phyloP scores from a whole-genome alignment of 1,140 invertebrate species.

The Aphelinus atriplicis region DNA sequence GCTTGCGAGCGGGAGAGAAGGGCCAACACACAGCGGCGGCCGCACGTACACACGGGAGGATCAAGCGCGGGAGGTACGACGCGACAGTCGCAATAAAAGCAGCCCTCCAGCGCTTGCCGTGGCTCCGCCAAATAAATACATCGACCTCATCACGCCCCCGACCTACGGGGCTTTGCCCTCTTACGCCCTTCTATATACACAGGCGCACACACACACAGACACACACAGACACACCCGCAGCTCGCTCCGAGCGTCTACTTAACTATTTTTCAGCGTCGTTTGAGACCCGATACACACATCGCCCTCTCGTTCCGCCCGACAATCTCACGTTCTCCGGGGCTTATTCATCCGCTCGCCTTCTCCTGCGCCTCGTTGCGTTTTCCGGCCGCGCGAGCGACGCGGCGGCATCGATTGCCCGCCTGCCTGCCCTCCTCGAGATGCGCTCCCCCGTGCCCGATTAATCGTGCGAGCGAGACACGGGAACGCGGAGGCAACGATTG shows the following conservation, averaged over 20 bases:
- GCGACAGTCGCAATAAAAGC: conserved; percentile 48
- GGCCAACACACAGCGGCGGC: conserved; percentile 6
- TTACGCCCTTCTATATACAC: no score
- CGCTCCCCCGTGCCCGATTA: conserved; percentile 20
- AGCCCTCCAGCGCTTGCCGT: conserved; percentile 42
- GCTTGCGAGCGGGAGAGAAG: conserved; percentile 21
- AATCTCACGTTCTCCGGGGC: no score
- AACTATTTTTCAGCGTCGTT: neutral
- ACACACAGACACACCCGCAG: no score
- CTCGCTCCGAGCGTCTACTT: neutral
- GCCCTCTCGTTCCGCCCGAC: no score
- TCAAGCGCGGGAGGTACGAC: conserved; percentile 40
- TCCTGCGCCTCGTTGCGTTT: neutral
- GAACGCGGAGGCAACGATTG: neutral
- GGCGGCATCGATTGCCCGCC: neutral
- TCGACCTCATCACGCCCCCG: conserved; percentile 40
- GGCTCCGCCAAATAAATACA: conserved; percentile 50
- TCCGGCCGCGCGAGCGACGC: no score
- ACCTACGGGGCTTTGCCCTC: neutral
- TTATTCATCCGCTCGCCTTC: neutral
- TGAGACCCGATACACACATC: neutral
- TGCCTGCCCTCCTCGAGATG: neutral
- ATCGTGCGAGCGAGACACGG: neutral
- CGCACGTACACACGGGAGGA: conserved; percentile 45
- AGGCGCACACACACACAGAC: no score